Evolutionary conservation across 2,888 invertebrate species (phyloP).

Genomic region (Flexamia atlantica): DNA sequence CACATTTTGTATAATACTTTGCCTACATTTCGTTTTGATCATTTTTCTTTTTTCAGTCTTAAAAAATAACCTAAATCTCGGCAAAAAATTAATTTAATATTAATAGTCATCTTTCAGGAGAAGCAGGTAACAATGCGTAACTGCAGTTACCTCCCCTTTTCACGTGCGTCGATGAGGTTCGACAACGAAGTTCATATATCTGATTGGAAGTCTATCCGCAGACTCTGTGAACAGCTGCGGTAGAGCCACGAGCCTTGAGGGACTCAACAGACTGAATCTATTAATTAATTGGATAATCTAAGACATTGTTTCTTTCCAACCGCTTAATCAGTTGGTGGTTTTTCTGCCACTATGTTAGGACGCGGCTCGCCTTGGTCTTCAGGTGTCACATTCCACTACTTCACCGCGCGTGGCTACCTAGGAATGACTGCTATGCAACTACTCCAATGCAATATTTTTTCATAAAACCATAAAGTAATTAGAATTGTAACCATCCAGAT

Average conservation of each 20-base stretch:
- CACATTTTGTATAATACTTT: no score
- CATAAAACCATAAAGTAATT: no score
- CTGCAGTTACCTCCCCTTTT: no score
- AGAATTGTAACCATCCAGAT: no score
- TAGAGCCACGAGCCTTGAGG: conserved; percentile 9
- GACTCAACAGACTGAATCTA: neutral
- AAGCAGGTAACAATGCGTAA: no score
- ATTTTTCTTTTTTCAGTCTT: no score
- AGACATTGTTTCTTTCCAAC: conserved; percentile 29
- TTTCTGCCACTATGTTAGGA: neutral
- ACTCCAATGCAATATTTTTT: neutral
- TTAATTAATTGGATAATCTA: conserved; percentile 34
- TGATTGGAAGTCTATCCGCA: neutral
- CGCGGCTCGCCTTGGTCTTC: conserved; percentile 37
- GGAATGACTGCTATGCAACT: neutral
- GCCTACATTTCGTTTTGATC: no score
- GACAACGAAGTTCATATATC: neutral
- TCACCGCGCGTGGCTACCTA: neutral
- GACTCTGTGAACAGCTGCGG: neutral
- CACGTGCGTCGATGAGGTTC: no score
- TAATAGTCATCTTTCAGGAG: no score
- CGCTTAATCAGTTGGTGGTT: conserved; percentile 10
- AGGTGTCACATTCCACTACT: conserved; percentile 25
- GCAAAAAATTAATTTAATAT: no score
- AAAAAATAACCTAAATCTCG: no score